Evolutionary conservation across 2,797 vertebrate species (phyloP).

Genomic region (Lates japonicus): DNA sequence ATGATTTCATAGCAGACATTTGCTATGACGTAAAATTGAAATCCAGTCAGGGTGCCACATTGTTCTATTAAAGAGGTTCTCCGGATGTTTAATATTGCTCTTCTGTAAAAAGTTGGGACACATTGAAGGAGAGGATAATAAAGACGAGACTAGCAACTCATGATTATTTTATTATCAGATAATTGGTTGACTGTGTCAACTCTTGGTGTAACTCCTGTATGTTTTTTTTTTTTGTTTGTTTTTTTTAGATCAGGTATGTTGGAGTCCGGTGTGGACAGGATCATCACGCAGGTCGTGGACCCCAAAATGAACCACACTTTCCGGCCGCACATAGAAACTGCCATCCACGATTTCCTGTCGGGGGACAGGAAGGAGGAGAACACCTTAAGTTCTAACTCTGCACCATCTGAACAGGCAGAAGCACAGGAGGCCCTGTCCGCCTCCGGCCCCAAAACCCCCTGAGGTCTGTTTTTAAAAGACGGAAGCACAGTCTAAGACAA

Average conservation of each 20-base stretch:
- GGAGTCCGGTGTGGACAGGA: slow-evolving; percentile 98
- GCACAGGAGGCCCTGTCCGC: slow-evolving; percentile 85
- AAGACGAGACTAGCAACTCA: no score
- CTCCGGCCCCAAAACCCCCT: slow-evolving; percentile 90
- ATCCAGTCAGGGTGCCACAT: background rate
- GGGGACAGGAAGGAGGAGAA: slow-evolving; percentile 92
- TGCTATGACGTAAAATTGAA: background rate
- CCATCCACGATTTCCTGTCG: slow-evolving; percentile 95
- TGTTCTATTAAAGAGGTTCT: no score
- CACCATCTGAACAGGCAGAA: slow-evolving; percentile 86
- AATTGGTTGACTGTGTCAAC: no score
- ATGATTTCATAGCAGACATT: background rate
- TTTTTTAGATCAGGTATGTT: slow-evolving; percentile 94
- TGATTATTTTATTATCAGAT: no score
- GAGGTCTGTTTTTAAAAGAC: slow-evolving; percentile 77
- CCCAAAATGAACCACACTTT: slow-evolving; percentile 99
- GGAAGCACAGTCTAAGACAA: background rate
- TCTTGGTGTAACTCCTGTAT: background rate
- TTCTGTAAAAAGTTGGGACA: background rate
- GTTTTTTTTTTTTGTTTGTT: background rate
- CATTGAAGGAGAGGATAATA: no score
- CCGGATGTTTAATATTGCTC: background rate
- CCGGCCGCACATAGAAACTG: slow-evolving; percentile 96
- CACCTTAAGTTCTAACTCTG: slow-evolving; percentile 69
- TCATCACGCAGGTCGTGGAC: slow-evolving; percentile 99